phyloP scores from a whole-genome alignment of 2,113 vertebrate genomes.

The Engraulis encrasicolus region DNA sequence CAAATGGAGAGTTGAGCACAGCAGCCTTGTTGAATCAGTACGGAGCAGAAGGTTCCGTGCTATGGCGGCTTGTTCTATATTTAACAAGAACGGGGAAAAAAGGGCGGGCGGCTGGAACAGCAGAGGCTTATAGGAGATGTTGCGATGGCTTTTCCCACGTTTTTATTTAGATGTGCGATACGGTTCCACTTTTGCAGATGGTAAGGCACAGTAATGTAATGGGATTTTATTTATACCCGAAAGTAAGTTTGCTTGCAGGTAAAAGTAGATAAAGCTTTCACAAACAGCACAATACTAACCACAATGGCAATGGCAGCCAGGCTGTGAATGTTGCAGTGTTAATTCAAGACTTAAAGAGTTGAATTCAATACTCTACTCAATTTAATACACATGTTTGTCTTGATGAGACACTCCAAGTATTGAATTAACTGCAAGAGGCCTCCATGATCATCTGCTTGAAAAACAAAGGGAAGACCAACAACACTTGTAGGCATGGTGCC shows the following conservation, averaged over 20 bases:
- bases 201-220: too few species aligned
- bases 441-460: constrained; percentile 41
- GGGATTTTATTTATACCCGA: too few species aligned
- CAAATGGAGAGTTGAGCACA: not conserved
- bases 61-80: constrained; percentile 15
- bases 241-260: too few species aligned
- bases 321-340: too few species aligned
- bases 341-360: too few species aligned
- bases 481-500: constrained; percentile 46
- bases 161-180: constrained; percentile 49
- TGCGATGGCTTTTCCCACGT: constrained; percentile 46
- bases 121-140: constrained; percentile 28
- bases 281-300: too few species aligned
- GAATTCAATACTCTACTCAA: too few species aligned
- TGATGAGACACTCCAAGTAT: too few species aligned
- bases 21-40: constrained; percentile 16
- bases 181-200: constrained; percentile 48
- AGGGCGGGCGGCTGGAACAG: constrained; percentile 19
- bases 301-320: too few species aligned
- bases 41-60: constrained; percentile 27
- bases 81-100: constrained; percentile 11
- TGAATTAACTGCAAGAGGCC: too few species aligned
- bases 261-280: too few species aligned
- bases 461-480: constrained; percentile 33
- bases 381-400: too few species aligned